These are phyloP conservation scores for Crenuchus spilurus DNA, from an alignment of 2,797 vertebrate genomes.

Conservation along the genomic window DNA sequence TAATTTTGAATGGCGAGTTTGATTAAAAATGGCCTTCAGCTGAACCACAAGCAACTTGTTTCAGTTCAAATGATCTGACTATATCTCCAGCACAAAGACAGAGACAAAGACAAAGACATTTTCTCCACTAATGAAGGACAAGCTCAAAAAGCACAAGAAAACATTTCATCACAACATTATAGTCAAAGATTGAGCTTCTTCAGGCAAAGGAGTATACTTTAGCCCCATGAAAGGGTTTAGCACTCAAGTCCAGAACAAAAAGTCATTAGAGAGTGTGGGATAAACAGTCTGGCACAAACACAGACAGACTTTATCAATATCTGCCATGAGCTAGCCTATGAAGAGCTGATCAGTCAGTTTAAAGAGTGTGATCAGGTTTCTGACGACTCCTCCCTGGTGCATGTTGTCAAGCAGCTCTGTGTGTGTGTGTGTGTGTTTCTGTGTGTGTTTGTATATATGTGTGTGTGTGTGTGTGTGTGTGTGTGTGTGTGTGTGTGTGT, in stretches of 20 bases:
- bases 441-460: conserved; percentile 12
- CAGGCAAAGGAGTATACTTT: neutral
- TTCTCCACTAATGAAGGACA: neutral
- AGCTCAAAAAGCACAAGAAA: neutral
- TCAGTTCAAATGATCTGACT: no score
- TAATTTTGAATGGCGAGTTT: no score
- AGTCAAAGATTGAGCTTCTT: neutral
- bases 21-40: no score
- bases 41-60: neutral
- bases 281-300: neutral
- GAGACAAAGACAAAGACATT: no score
- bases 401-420: no score
- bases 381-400: neutral
- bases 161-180: neutral
- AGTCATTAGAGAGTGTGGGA: neutral
- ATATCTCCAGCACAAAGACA: no score
- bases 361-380: neutral
- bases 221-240: neutral
- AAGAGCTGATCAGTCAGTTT: conserved; percentile 8
- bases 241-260: neutral
- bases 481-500: conserved; percentile 16
- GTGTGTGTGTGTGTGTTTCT: conserved; percentile 17
- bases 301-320: neutral
- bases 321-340: neutral
- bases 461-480: conserved; percentile 18